Evolutionary conservation across 30 jellyfish, hydroid and myxozoan species (phyloP).

Genomic region (Aurelia aurita): DNA sequence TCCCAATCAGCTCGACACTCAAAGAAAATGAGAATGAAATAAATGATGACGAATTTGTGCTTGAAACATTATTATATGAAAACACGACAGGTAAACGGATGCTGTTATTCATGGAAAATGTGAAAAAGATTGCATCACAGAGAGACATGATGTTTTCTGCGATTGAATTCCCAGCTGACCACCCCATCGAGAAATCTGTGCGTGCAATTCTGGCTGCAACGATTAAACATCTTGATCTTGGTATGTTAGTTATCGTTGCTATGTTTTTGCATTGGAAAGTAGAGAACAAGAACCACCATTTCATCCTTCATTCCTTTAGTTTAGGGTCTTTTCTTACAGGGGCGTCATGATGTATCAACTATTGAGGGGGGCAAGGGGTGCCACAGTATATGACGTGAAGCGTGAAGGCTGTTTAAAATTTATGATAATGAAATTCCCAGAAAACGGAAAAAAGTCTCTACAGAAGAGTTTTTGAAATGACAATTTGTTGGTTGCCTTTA

Average conservation of each 20-base stretch:
- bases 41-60: conserved; percentile 18
- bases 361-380: no score
- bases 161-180: conserved; percentile 33
- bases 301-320: no score
- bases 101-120: conserved; percentile 29
- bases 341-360: no score
- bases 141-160: conserved; percentile 50
- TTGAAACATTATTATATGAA: conserved; percentile 36
- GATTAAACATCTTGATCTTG: conserved; percentile 52
- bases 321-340: no score
- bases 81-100: background rate
- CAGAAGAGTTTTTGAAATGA: no score
- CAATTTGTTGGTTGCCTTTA: no score
- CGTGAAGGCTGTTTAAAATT: no score
- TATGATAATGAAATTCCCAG: no score
- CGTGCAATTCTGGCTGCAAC: conserved; percentile 47
- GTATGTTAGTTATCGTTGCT: background rate
- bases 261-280: no score
- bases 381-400: no score
- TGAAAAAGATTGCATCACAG: conserved; percentile 20
- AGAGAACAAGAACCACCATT: no score
- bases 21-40: background rate
- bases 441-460: no score
- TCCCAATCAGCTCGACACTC: conserved; percentile 3
- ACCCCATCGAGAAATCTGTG: conserved; percentile 58